phyloP scores from a whole-genome alignment of 2,888 invertebrate species.

The Amphipyra tragopoginis region DNA sequence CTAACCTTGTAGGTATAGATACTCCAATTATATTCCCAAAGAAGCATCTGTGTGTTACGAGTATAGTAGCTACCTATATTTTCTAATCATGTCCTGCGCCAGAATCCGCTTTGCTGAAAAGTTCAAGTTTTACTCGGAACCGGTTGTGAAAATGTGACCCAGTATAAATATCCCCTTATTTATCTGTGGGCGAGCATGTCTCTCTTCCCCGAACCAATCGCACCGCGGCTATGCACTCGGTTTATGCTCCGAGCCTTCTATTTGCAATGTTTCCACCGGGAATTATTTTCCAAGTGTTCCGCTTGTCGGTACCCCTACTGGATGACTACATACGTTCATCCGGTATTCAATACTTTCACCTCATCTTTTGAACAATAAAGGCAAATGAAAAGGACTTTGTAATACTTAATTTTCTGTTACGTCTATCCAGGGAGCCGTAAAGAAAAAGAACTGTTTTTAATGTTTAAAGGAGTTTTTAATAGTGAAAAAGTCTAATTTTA shows the following conservation, averaged over 20 bases:
- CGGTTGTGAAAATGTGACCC: conserved; percentile 34
- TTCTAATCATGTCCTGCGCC: too few species aligned
- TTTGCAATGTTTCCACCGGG: conserved; percentile 65
- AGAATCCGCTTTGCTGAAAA: neutral
- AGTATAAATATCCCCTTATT: conserved; percentile 45
- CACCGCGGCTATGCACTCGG: conserved; percentile 59
- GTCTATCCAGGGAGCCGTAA: conserved; percentile 44
- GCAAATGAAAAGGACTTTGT: conserved; percentile 20
- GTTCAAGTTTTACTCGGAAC: conserved; percentile 32
- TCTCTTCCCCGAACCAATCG: conserved; percentile 57
- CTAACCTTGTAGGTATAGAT: too few species aligned
- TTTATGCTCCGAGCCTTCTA: conserved; percentile 53
- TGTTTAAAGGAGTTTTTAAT: conserved; percentile 37
- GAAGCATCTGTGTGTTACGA: too few species aligned
- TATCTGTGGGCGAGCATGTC: conserved; percentile 43
- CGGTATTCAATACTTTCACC: conserved; percentile 25
- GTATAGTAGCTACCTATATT: too few species aligned
- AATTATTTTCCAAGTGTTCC: conserved; percentile 68
- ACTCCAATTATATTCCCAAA: too few species aligned
- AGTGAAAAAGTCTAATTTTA: conserved; percentile 36
- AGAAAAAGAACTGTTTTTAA: conserved; percentile 34
- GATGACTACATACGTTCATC: conserved; percentile 3
- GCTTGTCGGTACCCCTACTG: conserved; percentile 44
- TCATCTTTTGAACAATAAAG: conserved; percentile 19
- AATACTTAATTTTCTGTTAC: conserved; percentile 49